Conservation (phyloP, 2,888 invertebrate species). For the Oegoconia quadripuncta region DNA sequence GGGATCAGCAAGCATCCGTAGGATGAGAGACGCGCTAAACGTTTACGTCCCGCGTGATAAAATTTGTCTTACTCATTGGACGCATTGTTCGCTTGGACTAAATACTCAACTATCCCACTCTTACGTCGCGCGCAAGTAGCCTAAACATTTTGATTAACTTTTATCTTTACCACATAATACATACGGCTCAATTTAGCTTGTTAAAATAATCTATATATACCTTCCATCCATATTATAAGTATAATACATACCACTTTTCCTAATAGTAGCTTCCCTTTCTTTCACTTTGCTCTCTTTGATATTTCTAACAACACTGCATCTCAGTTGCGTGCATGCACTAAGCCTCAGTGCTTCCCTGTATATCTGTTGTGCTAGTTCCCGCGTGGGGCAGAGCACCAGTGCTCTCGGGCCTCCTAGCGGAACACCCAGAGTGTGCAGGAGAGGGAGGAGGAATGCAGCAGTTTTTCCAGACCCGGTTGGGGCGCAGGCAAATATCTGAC, state of each 20-base stretch:
- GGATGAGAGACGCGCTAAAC: too few relatives aligned
- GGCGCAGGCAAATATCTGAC: slow-evolving; percentile 95
- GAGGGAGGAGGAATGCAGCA: slow-evolving; percentile 93
- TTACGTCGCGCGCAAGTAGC: too few relatives aligned
- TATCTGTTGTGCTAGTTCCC: slow-evolving; percentile 96
- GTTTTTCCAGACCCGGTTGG: slow-evolving; percentile 99
- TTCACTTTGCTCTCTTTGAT: slow-evolving; percentile 85
- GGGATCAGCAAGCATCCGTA: too few relatives aligned
- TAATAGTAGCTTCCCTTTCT: slow-evolving; percentile 84
- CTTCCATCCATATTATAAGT: background rate
- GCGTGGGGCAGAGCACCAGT: slow-evolving; percentile 93
- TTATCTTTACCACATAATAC: too few relatives aligned
- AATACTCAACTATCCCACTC: too few relatives aligned
- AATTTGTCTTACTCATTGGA: too few relatives aligned
- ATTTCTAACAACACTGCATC: slow-evolving; percentile 89
- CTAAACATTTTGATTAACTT: too few relatives aligned
- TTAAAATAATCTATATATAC: background rate
- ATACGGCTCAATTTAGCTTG: too few relatives aligned
- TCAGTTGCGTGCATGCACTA: slow-evolving; percentile 85
- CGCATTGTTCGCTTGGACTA: too few relatives aligned
- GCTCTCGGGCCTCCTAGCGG: slow-evolving; percentile 90
- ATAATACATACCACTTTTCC: slow-evolving; percentile 84
- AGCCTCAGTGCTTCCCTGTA: slow-evolving; percentile 88
- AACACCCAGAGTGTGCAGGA: slow-evolving; percentile 86
- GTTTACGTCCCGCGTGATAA: too few relatives aligned